Conservation (phyloP, 2,888 invertebrate genomes). For the Eristalis pertinax region DNA sequence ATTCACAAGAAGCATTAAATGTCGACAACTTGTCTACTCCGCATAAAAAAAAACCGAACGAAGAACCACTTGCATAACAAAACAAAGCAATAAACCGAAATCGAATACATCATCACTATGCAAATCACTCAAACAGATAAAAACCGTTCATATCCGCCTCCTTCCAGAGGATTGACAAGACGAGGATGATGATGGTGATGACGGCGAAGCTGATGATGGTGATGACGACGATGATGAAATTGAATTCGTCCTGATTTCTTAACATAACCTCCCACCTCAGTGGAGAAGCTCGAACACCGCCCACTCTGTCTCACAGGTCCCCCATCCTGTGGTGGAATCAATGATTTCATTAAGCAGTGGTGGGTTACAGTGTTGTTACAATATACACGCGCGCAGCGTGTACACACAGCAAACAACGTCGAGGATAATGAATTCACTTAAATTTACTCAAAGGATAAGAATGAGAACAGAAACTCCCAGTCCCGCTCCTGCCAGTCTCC, state of each 20-base stretch:
- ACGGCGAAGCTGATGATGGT: slow-evolving; percentile 4
- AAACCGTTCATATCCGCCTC: slow-evolving; percentile 24
- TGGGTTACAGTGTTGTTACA: slow-evolving; percentile 27
- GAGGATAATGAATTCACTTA: slow-evolving; percentile 42
- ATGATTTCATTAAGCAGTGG: slow-evolving; percentile 32
- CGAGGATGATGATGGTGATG: slow-evolving; percentile 8
- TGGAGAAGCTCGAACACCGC: background rate
- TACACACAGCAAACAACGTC: slow-evolving; percentile 15
- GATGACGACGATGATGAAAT: slow-evolving; percentile 23
- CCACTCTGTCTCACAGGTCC: background rate
- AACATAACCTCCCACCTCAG: slow-evolving; percentile 4
- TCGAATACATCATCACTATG: slow-evolving; percentile 43
- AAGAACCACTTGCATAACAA: slow-evolving; percentile 26
- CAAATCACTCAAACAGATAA: slow-evolving; percentile 31
- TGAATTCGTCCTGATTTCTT: slow-evolving; percentile 39
- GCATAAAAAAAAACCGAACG: background rate
- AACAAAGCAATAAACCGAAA: slow-evolving; percentile 37
- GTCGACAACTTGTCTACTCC: slow-evolving; percentile 18
- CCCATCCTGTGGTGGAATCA: slow-evolving; percentile 16
- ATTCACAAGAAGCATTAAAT: slow-evolving; percentile 20
- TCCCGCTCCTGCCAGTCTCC: background rate
- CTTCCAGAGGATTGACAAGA: background rate
- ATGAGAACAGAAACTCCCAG: slow-evolving; percentile 2
- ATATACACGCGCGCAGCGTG: slow-evolving; percentile 14
- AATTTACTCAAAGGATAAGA: slow-evolving; percentile 22